Evolutionary conservation across 2,113 vertebrate genomes (phyloP).

Genomic region (Bubo bubo): DNA sequence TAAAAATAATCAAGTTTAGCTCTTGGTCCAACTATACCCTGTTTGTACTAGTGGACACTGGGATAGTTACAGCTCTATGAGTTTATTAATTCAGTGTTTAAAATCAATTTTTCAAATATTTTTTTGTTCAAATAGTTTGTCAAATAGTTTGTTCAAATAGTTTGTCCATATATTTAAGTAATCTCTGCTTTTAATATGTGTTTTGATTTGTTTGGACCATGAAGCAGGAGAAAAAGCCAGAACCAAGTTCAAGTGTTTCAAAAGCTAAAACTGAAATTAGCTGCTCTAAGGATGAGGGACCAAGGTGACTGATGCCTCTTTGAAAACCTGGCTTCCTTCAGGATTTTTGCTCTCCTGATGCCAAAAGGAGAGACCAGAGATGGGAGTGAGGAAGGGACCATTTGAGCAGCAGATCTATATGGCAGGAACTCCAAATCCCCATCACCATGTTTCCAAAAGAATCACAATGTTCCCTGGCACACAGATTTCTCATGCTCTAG

Average conservation of each 20-base stretch:
- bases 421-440: background rate
- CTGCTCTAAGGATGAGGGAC: background rate
- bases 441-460: background rate
- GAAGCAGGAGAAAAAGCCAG: background rate
- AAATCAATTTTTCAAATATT: background rate
- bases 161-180: background rate
- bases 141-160: background rate
- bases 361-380: background rate
- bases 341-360: background rate
- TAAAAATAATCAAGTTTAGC: background rate
- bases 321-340: background rate
- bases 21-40: background rate
- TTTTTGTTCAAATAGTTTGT: background rate
- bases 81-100: background rate
- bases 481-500: background rate
- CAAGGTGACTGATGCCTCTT: background rate
- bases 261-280: background rate
- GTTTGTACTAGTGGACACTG: background rate
- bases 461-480: background rate
- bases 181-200: background rate
- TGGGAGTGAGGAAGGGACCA: background rate
- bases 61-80: background rate
- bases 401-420: background rate
- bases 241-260: background rate
- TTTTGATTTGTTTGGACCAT: background rate